Conservation (phyloP, 2,113 vertebrate species). For the Tretioscincus oriximinensis region DNA sequence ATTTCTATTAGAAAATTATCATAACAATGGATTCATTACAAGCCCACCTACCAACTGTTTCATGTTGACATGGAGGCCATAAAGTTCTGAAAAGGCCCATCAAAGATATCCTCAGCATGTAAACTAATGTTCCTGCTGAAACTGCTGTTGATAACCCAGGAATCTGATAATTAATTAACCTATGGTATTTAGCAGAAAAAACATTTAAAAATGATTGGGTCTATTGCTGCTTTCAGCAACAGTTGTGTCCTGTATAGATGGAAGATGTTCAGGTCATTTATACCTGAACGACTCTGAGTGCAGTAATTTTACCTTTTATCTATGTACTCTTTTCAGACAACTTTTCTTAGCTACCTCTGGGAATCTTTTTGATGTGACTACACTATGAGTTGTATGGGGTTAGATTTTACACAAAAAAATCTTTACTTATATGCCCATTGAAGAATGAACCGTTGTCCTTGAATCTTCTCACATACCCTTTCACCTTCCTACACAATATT, state of each 20-base stretch:
- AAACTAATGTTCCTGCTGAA: no score
- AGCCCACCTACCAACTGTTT: no score
- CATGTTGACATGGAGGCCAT: no score
- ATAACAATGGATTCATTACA: no score
- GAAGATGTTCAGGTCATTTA: neutral
- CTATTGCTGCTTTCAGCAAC: neutral
- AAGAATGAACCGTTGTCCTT: neutral
- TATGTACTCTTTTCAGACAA: neutral
- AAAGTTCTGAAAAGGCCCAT: no score
- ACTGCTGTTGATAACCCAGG: no score
- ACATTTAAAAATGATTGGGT: neutral
- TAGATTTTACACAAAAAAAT: neutral
- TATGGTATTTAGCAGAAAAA: neutral
- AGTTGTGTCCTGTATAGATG: neutral
- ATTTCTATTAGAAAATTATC: no score
- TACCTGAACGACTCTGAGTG: no score
- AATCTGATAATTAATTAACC: neutral
- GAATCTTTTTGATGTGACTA: neutral
- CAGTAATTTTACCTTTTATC: neutral
- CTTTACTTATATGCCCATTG: neutral
- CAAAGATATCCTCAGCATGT: no score
- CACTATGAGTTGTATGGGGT: fast-evolving
- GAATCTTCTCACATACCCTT: neutral
- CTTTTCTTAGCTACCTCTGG: neutral
- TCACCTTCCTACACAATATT: neutral